phyloP scores from a whole-genome alignment of 2,888 invertebrate species.

The Parnassius orleans region DNA sequence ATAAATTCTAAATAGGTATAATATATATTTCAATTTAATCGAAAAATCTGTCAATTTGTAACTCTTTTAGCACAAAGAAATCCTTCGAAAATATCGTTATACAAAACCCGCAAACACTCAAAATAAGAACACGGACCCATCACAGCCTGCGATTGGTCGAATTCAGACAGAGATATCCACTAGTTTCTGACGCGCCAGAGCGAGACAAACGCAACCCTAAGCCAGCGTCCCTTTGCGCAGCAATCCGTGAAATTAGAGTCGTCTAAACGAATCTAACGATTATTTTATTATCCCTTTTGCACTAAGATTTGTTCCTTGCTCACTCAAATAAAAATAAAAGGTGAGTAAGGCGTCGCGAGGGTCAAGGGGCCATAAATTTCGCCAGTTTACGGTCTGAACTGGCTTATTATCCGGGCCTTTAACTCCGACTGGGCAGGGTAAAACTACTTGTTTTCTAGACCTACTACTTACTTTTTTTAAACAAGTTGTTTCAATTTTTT shows the following conservation, averaged over 20 bases:
- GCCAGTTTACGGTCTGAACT: conserved; percentile 67
- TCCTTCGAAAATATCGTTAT: conserved; percentile 41
- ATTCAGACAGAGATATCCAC: conserved; percentile 45
- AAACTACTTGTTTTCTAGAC: conserved; percentile 6
- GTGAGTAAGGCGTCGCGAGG: conserved; percentile 75
- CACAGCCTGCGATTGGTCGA: conserved; percentile 59
- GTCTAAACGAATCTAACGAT: conserved; percentile 81
- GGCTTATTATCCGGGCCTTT: conserved; percentile 75
- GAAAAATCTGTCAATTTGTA: neutral
- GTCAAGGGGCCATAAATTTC: conserved; percentile 75
- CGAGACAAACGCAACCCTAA: conserved; percentile 54
- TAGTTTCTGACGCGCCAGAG: conserved; percentile 35
- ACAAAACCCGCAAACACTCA: conserved; percentile 64
- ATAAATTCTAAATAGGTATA: too few species aligned
- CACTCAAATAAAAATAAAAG: conserved; percentile 81
- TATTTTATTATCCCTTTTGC: conserved; percentile 81
- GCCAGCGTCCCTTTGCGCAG: conserved; percentile 72
- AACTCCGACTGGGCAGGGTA: conserved; percentile 45
- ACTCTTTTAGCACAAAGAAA: conserved; percentile 25
- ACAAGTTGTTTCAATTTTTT: too few species aligned
- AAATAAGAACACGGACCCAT: conserved; percentile 57
- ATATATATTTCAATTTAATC: too few species aligned
- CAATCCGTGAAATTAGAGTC: conserved; percentile 79
- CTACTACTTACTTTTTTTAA: neutral
- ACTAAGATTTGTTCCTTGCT: conserved; percentile 81